A percentile compares a stretch with the other conserved stretches of the same genome.
phyloP scores from a whole-genome alignment of 2,888 invertebrate genomes.

The Drosophila aldrichi region DNA sequence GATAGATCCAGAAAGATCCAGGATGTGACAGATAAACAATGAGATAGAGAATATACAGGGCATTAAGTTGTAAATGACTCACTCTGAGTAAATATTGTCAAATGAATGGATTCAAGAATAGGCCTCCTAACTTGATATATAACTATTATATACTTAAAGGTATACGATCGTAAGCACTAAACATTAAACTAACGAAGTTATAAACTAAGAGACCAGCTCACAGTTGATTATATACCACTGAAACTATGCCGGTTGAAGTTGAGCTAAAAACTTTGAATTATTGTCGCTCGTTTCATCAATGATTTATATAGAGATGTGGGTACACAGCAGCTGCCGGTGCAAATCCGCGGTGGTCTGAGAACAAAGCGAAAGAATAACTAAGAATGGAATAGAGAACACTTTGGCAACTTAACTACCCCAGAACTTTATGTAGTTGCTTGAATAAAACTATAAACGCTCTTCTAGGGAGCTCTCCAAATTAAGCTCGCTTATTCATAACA shows the following conservation, averaged over 20 bases:
- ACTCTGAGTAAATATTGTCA: not conserved
- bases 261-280: constrained; percentile 42
- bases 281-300: constrained; percentile 61
- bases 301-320: constrained; percentile 56
- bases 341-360: constrained; percentile 25
- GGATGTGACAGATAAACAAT: not conserved
- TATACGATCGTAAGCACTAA: not conserved
- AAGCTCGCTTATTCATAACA: constrained; percentile 73
- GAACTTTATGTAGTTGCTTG: constrained; percentile 52
- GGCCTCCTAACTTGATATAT: not conserved
- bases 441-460: constrained; percentile 74
- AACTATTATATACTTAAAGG: not conserved
- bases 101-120: not conserved
- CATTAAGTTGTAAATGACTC: not conserved
- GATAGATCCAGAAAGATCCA: not conserved
- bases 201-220: not conserved
- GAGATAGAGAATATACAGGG: no score
- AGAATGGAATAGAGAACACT: constrained; percentile 44
- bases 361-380: constrained; percentile 22
- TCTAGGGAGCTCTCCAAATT: constrained; percentile 52
- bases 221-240: not conserved
- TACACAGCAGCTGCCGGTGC: constrained; percentile 18
- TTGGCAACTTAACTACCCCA: constrained; percentile 67
- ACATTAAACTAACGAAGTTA: not conserved
- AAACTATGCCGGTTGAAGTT: constrained; percentile 11